phyloP scores from a whole-genome alignment of 1,140 invertebrate species.

The Harlomillsia oculata region DNA sequence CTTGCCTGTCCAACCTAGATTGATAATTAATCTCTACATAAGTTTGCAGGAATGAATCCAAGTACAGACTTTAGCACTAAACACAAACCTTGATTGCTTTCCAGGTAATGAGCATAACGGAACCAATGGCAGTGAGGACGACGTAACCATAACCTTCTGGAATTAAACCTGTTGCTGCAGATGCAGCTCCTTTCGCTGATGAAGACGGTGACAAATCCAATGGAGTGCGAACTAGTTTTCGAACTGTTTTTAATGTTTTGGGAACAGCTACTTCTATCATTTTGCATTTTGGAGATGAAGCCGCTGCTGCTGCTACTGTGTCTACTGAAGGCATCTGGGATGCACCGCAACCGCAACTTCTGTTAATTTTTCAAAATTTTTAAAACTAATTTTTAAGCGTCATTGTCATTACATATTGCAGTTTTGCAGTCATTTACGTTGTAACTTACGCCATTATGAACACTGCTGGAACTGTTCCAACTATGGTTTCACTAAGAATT shows the following conservation, averaged over 20 bases:
- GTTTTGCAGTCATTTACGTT: too few species aligned
- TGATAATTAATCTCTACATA: background rate
- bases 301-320: too few species aligned
- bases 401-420: too few species aligned
- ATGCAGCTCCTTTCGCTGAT: background rate
- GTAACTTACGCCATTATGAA: too few species aligned
- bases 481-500: too few species aligned
- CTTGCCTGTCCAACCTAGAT: slow-evolving; percentile 38
- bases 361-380: too few species aligned
- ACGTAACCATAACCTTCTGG: slow-evolving; percentile 41
- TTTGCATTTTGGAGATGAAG: too few species aligned
- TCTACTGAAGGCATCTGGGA: too few species aligned
- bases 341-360: too few species aligned
- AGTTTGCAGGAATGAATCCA: background rate
- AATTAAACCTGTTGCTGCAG: slow-evolving; percentile 13
- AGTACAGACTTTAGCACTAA: background rate
- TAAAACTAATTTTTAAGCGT: too few species aligned
- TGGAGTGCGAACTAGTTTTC: background rate
- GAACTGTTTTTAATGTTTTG: background rate
- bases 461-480: too few species aligned
- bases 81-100: slow-evolving; percentile 36
- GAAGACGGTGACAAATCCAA: background rate
- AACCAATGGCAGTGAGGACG: slow-evolving; percentile 39
- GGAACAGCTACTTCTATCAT: slow-evolving; percentile 6
- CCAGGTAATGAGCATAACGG: slow-evolving; percentile 39